Conservation (phyloP, 2,113 vertebrate species). For the Urocolius indicus region DNA sequence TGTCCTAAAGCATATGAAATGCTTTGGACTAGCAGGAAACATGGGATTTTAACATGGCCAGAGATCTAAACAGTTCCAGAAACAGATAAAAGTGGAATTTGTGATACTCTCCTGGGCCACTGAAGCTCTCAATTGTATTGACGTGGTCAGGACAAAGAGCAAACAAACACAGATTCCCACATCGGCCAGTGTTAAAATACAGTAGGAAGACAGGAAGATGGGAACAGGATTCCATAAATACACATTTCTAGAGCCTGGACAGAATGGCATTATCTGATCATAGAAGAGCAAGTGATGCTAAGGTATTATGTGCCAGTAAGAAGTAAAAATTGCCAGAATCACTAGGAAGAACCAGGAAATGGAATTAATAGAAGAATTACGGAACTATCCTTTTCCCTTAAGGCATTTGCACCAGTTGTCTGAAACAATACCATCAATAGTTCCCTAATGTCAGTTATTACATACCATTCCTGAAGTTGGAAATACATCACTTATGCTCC, state of each 20-base stretch:
- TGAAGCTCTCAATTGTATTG: neutral
- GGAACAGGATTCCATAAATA: neutral
- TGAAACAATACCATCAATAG: neutral
- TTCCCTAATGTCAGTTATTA: neutral
- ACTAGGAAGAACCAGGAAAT: neutral
- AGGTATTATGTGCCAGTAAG: neutral
- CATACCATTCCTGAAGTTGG: conserved; percentile 93
- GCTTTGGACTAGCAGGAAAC: neutral
- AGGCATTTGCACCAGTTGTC: neutral
- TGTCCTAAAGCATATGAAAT: neutral
- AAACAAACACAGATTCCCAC: neutral
- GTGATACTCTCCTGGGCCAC: neutral
- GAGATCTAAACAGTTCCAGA: neutral
- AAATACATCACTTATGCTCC: conserved; percentile 88
- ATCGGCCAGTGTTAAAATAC: neutral
- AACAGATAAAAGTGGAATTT: neutral
- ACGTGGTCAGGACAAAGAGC: neutral
- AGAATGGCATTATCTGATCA: neutral
- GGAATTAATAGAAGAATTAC: neutral
- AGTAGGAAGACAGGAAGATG: neutral
- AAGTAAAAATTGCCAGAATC: neutral
- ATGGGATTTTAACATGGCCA: neutral
- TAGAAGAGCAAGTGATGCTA: neutral
- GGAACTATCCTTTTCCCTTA: neutral
- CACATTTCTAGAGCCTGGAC: neutral